Base-by-base conservation (phyloP, 2,113 vertebrate species). In the Stictonetta naevosa region DNA sequence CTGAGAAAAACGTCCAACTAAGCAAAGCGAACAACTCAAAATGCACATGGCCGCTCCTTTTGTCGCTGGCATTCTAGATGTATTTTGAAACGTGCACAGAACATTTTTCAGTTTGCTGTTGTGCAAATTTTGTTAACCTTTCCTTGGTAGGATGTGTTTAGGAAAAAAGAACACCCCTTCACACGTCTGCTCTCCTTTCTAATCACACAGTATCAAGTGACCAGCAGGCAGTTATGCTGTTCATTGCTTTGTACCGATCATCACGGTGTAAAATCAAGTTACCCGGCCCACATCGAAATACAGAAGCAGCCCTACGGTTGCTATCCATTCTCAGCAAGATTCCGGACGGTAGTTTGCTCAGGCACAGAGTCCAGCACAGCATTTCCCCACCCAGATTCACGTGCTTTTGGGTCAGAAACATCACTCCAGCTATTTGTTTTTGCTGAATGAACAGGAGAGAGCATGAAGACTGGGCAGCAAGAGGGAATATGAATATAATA, bases 331-430 rank as follows among this genome's bases (percentile, higher is more conserved):
- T 75, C 69, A 84, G 72, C 56, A 72, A 71, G 75, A 73, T 78
- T 58, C 60, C 48, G 25, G 53, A 52, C 11, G 63, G 75, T 11
- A 83, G 86, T 81, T 93, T 95, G 91, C 50, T 90, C 73, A n/a
- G 88, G 89, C 73, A 94, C 59, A 83, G 82, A 92, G 86, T 90
- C 69, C 76, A 75, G 69, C 82, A 68, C 18, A 62, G 53, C 33
- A 75, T 91, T 69, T 75, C 64, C 22, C 29, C 64, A 42, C n/a
- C 0, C 25, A 56, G 64, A 42, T 52, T 86, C 52, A 33, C 29
- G 25, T 82, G 74, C 48, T 53, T 89, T 95, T 86, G 68, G 58
- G 66, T 86, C 50, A 67, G 44, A 71, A 93, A 46, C 1, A 3
- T 38, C 68, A 59, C 21, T 42, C 36, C 18, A 46, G 31, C 44